A percentile compares a stretch with the other conserved stretches of the same genome.
Evolutionary conservation across 2,888 invertebrate species (phyloP).

Genomic region (Eilema sororculum): DNA sequence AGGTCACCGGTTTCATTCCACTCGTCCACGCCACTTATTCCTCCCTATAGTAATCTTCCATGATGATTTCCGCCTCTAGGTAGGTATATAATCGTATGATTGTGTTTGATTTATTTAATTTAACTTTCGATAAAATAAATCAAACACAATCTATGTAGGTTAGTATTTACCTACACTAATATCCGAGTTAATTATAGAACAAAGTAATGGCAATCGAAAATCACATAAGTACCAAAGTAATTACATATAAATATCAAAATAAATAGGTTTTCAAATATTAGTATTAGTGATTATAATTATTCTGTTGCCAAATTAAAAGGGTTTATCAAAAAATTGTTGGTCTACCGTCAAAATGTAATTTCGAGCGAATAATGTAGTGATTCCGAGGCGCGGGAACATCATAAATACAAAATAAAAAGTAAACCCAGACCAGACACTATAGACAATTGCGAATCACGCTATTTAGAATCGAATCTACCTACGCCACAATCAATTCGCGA

Average conservation of each 20-base stretch:
- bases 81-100: slow-evolving; percentile 41
- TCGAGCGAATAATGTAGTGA: background rate
- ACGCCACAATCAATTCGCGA: background rate
- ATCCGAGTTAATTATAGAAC: background rate
- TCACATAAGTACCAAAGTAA: background rate
- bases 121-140: background rate
- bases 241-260: background rate
- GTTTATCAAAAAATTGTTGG: no score
- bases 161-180: background rate
- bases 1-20: slow-evolving; percentile 81
- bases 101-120: slow-evolving; percentile 34
- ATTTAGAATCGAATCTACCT: background rate
- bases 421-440: background rate
- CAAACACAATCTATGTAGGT: no score
- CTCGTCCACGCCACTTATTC: slow-evolving; percentile 70
- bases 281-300: background rate
- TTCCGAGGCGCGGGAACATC: no score
- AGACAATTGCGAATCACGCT: background rate
- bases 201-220: background rate
- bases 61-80: slow-evolving; percentile 60
- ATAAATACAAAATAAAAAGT: background rate
- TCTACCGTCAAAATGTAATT: background rate
- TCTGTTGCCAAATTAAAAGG: no score
- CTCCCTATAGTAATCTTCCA: slow-evolving; percentile 73
- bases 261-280: background rate